Percentiles rank a stretch among this genome's conserved stretches.
phyloP scores from a whole-genome alignment of 1,140 invertebrate species.

The Protaetia brevitarsis region DNA sequence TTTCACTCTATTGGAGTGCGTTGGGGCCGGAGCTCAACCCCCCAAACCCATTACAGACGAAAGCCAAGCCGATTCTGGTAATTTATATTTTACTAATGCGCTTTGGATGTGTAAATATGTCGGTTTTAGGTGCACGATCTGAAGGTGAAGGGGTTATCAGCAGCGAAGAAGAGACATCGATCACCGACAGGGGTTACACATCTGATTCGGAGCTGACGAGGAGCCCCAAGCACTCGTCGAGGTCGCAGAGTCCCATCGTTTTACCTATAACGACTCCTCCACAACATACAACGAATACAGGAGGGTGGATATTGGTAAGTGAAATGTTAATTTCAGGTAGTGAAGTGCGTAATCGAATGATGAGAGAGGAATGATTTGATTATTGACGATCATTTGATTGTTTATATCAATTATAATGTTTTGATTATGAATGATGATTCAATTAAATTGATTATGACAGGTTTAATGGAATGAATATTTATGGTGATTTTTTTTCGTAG shows the following conservation, averaged over 20 bases:
- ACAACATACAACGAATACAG: conserved; percentile 41
- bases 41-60: conserved; percentile 54
- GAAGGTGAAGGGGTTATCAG: conserved; percentile 61
- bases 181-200: conserved; percentile 52
- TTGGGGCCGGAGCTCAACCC: conserved; percentile 84
- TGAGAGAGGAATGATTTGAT: too few species aligned
- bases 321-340: too few species aligned
- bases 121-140: conserved; percentile 51
- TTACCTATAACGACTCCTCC: conserved; percentile 32
- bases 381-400: neutral
- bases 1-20: conserved; percentile 88
- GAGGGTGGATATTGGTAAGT: conserved; percentile 72
- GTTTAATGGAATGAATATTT: too few species aligned
- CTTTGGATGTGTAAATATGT: neutral
- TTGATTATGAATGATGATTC: too few species aligned
- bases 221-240: conserved; percentile 41
- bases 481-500: too few species aligned
- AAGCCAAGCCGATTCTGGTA: conserved; percentile 36
- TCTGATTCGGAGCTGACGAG: conserved; percentile 72
- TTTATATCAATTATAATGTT: too few species aligned
- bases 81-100: neutral
- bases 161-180: conserved; percentile 51
- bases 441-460: too few species aligned
- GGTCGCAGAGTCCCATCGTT: conserved; percentile 40
- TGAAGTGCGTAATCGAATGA: too few species aligned